Evolutionary conservation across 2,113 vertebrate genomes (phyloP).

Genomic region (Ammodytes marinus): DNA sequence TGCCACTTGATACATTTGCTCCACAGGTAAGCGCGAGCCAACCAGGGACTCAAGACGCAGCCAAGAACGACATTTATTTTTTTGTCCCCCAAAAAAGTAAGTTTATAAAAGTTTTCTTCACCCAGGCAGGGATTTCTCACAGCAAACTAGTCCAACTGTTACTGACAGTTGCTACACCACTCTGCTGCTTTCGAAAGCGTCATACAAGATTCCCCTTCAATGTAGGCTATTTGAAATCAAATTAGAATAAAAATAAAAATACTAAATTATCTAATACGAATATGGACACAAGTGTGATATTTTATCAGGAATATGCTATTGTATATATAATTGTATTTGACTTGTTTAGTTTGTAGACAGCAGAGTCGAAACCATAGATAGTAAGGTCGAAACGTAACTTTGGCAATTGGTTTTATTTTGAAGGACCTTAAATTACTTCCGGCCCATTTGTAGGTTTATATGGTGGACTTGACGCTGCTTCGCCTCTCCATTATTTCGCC

Average conservation of each 20-base stretch:
- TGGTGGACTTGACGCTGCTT: neutral
- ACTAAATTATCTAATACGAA: neutral
- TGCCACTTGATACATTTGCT: slow-evolving; percentile 44
- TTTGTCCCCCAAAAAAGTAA: neutral
- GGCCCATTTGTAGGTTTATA: fast-evolving
- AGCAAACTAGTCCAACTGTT: slow-evolving; percentile 51
- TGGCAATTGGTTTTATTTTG: slow-evolving; percentile 30
- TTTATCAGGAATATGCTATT: neutral
- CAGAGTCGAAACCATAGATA: too few relatives aligned
- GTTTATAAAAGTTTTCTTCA: neutral
- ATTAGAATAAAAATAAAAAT: slow-evolving; percentile 38
- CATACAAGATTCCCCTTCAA: neutral
- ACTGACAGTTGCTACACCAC: slow-evolving; percentile 59
- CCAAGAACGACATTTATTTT: neutral
- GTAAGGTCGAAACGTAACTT: neutral
- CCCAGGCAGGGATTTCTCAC: slow-evolving; percentile 37
- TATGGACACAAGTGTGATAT: fast-evolving
- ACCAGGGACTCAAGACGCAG: neutral
- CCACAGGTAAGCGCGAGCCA: slow-evolving; percentile 31
- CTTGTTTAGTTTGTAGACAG: neutral
- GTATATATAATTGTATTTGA: fast-evolving
- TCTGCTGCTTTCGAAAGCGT: slow-evolving; percentile 10
- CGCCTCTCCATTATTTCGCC: slow-evolving; percentile 69
- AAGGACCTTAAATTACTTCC: neutral
- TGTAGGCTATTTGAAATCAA: too few relatives aligned